A percentile compares a stretch with the other conserved stretches of the same genome.
These are phyloP conservation scores for Aramus guarauna DNA, from an alignment of 2,113 vertebrate genomes.

Conservation along the genomic window DNA sequence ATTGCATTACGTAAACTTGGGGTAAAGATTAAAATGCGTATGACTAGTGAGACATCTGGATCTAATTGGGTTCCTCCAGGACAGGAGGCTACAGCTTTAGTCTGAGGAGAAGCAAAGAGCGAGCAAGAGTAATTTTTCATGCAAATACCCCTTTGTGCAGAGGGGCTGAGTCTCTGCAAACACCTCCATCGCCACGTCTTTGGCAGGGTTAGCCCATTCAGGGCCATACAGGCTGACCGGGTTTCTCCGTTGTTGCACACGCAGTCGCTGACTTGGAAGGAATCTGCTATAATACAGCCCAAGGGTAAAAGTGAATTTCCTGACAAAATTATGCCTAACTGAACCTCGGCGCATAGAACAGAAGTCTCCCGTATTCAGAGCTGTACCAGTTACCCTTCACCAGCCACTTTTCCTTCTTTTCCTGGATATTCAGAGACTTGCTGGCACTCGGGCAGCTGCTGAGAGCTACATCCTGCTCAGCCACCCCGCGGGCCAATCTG, in stretches of 20 bases:
- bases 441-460: background rate
- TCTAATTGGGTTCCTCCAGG: background rate
- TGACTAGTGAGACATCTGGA: conserved; percentile 29
- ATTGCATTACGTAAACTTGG: background rate
- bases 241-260: background rate
- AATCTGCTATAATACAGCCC: background rate
- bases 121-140: conserved; percentile 19
- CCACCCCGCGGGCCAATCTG: accelerated
- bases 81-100: background rate
- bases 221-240: accelerated
- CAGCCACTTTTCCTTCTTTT: background rate
- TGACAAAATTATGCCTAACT: background rate
- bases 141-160: background rate
- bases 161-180: background rate
- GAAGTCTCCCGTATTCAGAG: background rate
- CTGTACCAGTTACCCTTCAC: background rate
- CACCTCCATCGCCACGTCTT: background rate
- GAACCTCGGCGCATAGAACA: accelerated
- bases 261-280: background rate
- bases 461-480: background rate
- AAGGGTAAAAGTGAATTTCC: background rate
- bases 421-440: background rate
- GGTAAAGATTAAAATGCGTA: background rate
- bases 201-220: background rate
- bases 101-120: background rate